A percentile compares a stretch with the other conserved stretches of the same genome.
phyloP scores from a whole-genome alignment of 2,888 invertebrate species.

The Cryptophagus acutangulus region DNA sequence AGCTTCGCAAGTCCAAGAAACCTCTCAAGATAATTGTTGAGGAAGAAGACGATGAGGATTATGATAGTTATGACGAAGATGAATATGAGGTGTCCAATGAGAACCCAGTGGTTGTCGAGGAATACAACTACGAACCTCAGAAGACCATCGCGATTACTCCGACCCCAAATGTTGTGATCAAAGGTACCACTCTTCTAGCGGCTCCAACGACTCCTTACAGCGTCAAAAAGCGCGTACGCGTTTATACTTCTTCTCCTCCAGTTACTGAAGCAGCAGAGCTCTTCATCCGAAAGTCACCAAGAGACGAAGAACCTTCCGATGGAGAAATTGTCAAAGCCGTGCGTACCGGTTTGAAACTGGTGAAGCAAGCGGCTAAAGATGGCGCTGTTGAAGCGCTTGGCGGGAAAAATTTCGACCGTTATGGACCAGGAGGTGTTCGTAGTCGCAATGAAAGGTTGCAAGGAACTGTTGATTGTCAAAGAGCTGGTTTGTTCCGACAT shows the following conservation, averaged over 20 bases:
- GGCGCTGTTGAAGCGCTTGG: slow-evolving; percentile 45
- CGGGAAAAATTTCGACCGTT: slow-evolving; percentile 51
- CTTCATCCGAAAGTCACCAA: slow-evolving; percentile 17
- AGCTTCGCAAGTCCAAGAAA: slow-evolving; percentile 48
- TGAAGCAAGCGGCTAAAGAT: slow-evolving; percentile 39
- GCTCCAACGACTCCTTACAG: slow-evolving; percentile 20
- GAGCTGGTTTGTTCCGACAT: slow-evolving; percentile 62
- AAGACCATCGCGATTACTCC: slow-evolving; percentile 33
- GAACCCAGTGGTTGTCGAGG: slow-evolving; percentile 28
- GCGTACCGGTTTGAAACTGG: slow-evolving; percentile 35
- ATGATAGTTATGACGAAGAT: slow-evolving; percentile 34
- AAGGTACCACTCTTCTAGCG: slow-evolving; percentile 20
- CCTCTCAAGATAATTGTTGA: slow-evolving; percentile 31
- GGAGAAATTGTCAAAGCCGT: slow-evolving; percentile 34
- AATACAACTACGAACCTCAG: slow-evolving; percentile 35
- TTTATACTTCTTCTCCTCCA: slow-evolving; percentile 16
- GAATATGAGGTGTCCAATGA: slow-evolving; percentile 29
- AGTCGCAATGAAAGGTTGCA: slow-evolving; percentile 57
- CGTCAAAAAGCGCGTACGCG: slow-evolving; percentile 26
- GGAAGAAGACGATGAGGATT: slow-evolving; percentile 28
- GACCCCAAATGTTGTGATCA: slow-evolving; percentile 28
- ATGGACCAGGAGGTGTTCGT: slow-evolving; percentile 59
- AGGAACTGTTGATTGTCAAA: slow-evolving; percentile 58
- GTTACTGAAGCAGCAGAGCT: slow-evolving; percentile 20
- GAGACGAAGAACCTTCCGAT: slow-evolving; percentile 23